phyloP scores from a whole-genome alignment of 2,797 vertebrate species.

The Sphenopsis melanotis region DNA sequence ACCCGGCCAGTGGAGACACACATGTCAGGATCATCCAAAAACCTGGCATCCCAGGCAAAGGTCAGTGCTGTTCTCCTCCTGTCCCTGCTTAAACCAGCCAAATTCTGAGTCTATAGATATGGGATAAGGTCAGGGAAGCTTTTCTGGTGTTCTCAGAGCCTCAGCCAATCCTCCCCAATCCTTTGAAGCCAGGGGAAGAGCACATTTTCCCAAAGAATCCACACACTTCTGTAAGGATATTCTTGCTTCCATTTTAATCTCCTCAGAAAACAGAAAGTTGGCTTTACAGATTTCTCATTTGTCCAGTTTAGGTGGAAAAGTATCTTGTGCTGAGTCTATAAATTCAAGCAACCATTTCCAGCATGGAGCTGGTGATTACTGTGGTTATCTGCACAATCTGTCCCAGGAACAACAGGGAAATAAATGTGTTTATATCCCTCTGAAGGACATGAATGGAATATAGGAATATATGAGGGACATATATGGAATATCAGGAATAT shows the following conservation, averaged over 20 bases:
- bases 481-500: neutral
- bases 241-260: neutral
- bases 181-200: neutral
- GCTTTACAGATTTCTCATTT: neutral
- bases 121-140: neutral
- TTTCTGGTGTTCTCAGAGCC: neutral
- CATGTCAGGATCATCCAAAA: conserved; percentile 85
- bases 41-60: conserved; percentile 82
- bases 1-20: conserved; percentile 92
- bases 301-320: neutral
- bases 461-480: neutral
- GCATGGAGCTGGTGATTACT: neutral
- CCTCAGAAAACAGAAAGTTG: neutral
- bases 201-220: neutral
- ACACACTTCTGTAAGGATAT: neutral
- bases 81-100: neutral
- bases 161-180: neutral
- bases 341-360: neutral
- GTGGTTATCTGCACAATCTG: neutral
- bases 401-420: neutral
- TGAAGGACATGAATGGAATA: neutral
- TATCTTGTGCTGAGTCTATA: neutral
- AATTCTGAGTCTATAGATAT: neutral
- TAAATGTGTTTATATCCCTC: neutral
- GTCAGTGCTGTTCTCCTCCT: conserved; percentile 65